Evolutionary conservation across 1,140 invertebrate genomes (phyloP).

Genomic region (Euglossa dilemma): DNA sequence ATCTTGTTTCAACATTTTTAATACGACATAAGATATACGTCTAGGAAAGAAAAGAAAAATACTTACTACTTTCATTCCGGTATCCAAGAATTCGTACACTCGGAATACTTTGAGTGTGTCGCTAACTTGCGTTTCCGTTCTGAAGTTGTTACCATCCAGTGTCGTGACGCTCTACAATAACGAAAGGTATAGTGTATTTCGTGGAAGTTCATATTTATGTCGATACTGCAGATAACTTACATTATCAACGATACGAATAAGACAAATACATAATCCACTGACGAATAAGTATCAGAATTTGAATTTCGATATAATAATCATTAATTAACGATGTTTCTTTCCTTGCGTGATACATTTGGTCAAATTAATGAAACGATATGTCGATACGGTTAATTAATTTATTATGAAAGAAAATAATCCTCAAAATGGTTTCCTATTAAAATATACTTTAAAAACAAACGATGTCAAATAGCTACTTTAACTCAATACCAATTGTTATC

Average conservation of each 20-base stretch:
- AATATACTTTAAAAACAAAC: too few species aligned
- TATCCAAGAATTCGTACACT: slow-evolving; percentile 76
- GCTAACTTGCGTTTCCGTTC: slow-evolving; percentile 70
- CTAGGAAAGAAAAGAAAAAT: background rate
- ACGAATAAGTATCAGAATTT: too few species aligned
- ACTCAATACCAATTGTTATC: too few species aligned
- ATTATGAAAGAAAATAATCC: too few species aligned
- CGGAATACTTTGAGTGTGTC: slow-evolving; percentile 69
- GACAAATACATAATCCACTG: too few species aligned
- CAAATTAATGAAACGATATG: background rate
- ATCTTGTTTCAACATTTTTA: slow-evolving; percentile 14
- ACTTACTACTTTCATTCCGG: slow-evolving; percentile 77
- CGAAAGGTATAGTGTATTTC: background rate
- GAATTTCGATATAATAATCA: too few species aligned
- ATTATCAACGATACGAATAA: background rate
- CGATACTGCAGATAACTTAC: background rate
- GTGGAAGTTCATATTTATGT: too few species aligned
- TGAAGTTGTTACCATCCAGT: slow-evolving; percentile 75
- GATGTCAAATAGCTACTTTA: too few species aligned
- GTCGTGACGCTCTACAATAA: slow-evolving; percentile 76
- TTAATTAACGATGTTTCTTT: background rate
- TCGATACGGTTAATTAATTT: background rate
- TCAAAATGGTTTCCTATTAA: too few species aligned
- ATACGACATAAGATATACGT: slow-evolving; percentile 25
- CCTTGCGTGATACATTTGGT: background rate